Conservation (phyloP, 2,113 vertebrate species). For the Scopus umbretta region DNA sequence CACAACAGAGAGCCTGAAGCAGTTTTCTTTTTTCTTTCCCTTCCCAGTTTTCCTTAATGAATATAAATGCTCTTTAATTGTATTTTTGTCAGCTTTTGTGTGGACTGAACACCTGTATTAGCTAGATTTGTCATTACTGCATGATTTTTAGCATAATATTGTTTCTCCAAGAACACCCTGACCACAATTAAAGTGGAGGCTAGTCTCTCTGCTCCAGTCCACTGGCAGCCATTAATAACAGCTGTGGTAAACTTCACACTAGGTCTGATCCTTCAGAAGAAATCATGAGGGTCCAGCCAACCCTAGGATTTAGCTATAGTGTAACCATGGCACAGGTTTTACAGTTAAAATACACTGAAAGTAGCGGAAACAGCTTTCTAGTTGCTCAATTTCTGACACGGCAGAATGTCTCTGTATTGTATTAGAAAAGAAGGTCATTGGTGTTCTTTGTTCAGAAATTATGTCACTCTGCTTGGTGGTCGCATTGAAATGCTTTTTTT, state of each 20-base stretch:
- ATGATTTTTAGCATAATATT: not conserved
- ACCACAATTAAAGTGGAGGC: not conserved
- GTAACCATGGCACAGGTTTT: not conserved
- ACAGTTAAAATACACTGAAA: not conserved
- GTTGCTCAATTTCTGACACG: not conserved
- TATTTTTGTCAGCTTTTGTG: not conserved
- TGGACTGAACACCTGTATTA: not conserved
- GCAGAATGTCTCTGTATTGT: not conserved
- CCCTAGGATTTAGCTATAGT: not conserved
- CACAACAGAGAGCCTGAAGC: not conserved
- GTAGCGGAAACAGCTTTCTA: not conserved
- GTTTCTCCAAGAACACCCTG: not conserved
- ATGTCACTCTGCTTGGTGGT: constrained; percentile 55
- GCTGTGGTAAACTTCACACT: not conserved
- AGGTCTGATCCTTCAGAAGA: not conserved
- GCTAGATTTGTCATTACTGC: not conserved
- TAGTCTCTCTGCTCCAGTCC: not conserved
- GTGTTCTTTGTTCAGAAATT: not conserved
- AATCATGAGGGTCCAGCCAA: not conserved
- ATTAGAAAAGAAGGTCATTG: not conserved
- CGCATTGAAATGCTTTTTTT: constrained; percentile 4
- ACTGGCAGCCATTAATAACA: not conserved
- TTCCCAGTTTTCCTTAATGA: not conserved
- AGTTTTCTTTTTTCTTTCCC: not conserved
- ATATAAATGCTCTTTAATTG: not conserved